Evolutionary conservation across 2,797 vertebrate genomes (phyloP).

Genomic region (Heteromormyrus szaboi): DNA sequence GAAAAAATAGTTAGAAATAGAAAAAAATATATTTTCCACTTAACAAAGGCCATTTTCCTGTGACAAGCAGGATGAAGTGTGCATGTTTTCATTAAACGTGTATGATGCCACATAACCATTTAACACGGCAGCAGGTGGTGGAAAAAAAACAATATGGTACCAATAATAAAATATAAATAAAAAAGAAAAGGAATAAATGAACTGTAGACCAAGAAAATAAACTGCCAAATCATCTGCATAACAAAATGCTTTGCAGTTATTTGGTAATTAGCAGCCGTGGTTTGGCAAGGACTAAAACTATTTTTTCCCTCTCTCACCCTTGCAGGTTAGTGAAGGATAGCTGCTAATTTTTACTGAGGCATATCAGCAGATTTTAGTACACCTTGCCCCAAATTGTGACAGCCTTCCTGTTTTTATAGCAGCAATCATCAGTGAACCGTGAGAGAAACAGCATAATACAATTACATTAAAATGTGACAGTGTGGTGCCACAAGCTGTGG

Average conservation of each 20-base stretch:
- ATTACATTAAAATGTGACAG: slow-evolving; percentile 12
- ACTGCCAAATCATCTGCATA: neutral
- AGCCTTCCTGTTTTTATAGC: neutral
- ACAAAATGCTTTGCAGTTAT: neutral
- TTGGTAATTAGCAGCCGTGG: neutral
- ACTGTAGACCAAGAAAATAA: neutral
- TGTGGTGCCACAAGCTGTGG: neutral
- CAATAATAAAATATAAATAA: neutral
- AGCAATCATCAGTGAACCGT: neutral
- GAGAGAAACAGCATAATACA: slow-evolving; percentile 6
- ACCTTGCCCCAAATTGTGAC: neutral
- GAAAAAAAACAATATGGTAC: neutral
- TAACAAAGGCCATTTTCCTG: neutral
- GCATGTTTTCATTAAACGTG: neutral
- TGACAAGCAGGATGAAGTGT: neutral
- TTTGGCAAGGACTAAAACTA: neutral
- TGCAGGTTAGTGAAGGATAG: neutral
- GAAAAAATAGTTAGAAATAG: neutral
- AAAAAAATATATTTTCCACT: neutral
- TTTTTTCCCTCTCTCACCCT: neutral
- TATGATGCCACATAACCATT: neutral
- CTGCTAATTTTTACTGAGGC: neutral
- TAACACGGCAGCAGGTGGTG: neutral
- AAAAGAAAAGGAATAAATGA: neutral
- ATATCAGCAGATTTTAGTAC: neutral